These are phyloP conservation scores for Cordylochernes scorpioides DNA, from an alignment of 2,888 invertebrate species.

Conservation along the genomic window DNA sequence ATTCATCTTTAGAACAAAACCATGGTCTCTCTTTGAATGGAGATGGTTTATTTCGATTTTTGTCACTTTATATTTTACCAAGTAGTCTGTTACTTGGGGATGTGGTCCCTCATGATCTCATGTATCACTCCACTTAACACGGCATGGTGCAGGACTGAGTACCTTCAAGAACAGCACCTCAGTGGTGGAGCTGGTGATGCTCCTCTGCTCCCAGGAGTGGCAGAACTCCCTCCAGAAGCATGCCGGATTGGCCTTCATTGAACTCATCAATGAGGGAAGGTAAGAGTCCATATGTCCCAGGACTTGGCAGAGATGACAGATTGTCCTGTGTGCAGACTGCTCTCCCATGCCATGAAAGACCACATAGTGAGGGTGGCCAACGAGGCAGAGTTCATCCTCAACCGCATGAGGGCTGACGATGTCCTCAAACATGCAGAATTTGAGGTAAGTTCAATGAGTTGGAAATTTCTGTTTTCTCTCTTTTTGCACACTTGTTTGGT, in stretches of 20 bases:
- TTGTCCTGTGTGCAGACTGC: slow-evolving; percentile 31
- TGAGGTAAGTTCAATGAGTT: slow-evolving; percentile 25
- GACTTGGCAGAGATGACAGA: too few species aligned
- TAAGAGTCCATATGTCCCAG: too few species aligned
- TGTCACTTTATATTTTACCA: too few species aligned
- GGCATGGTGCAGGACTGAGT: slow-evolving; percentile 43
- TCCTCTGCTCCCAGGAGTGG: slow-evolving; percentile 98
- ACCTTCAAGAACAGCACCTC: slow-evolving; percentile 91
- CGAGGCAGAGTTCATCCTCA: slow-evolving; percentile 95
- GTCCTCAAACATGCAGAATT: slow-evolving; percentile 87
- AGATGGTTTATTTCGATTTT: too few species aligned
- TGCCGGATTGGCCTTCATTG: slow-evolving; percentile 95
- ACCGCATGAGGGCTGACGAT: slow-evolving; percentile 94
- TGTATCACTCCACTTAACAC: too few species aligned
- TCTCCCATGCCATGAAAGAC: slow-evolving; percentile 96
- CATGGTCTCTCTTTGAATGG: too few species aligned
- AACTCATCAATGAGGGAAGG: slow-evolving; percentile 91
- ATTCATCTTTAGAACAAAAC: too few species aligned
- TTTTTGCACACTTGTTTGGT: too few species aligned
- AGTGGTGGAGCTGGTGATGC: slow-evolving; percentile 94
- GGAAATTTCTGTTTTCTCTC: too few species aligned
- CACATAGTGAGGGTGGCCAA: slow-evolving; percentile 97
- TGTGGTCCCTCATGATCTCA: too few species aligned
- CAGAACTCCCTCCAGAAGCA: slow-evolving; percentile 99
- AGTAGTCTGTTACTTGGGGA: too few species aligned